These are phyloP conservation scores for Triops longicaudatus DNA, from an alignment of 1,140 invertebrate genomes.

Conservation along the genomic window DNA sequence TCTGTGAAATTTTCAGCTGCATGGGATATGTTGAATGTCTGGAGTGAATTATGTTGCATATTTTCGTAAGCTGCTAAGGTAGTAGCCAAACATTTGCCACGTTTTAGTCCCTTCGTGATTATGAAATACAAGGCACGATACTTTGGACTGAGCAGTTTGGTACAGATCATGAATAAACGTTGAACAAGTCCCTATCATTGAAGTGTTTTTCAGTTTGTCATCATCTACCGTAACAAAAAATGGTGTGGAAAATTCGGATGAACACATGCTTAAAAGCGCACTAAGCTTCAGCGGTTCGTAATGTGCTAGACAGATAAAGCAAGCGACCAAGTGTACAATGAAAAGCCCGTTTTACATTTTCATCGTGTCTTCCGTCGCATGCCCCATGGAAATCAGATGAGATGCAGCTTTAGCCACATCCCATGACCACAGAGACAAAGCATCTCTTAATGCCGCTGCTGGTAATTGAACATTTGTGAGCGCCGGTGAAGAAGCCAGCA, in stretches of 20 bases:
- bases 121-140: not conserved
- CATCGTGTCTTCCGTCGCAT: conserved; percentile 18
- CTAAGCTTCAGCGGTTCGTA: too few relatives aligned
- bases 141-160: not conserved
- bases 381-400: conserved; percentile 24
- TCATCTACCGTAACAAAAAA: not conserved
- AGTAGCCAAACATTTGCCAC: not conserved
- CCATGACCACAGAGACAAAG: conserved; percentile 28
- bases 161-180: not conserved
- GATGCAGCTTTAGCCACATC: conserved; percentile 31
- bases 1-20: too few relatives aligned
- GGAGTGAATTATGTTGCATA: not conserved
- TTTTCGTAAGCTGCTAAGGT: not conserved
- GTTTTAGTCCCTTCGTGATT: not conserved
- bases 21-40: not conserved
- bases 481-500: conserved; percentile 34
- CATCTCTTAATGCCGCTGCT: conserved; percentile 19
- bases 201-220: not conserved
- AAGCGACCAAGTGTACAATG: too few relatives aligned
- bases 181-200: not conserved
- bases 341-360: not conserved
- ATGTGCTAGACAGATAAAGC: too few relatives aligned
- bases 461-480: conserved; percentile 34
- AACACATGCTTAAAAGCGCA: not conserved
- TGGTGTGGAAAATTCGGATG: not conserved